Conservation (phyloP, 2,113 vertebrate genomes). For the Salvelinus fontinalis region DNA sequence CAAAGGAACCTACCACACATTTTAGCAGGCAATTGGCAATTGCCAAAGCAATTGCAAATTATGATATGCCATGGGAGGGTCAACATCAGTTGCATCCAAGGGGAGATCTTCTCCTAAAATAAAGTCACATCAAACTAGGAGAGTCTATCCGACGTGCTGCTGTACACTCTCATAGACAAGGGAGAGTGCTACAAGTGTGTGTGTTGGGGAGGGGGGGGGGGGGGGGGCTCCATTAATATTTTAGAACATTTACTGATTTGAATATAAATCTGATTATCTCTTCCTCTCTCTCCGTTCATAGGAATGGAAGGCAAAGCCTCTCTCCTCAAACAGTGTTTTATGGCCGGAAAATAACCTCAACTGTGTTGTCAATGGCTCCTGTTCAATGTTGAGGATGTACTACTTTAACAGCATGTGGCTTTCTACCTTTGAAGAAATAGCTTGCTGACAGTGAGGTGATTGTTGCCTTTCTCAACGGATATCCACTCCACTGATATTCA, state of each 20-base stretch:
- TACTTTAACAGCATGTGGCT: no score
- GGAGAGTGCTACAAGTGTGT: not conserved
- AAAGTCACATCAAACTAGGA: constrained; percentile 50
- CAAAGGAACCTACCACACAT: not conserved
- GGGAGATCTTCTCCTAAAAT: constrained; percentile 54
- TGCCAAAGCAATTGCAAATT: constrained; percentile 32
- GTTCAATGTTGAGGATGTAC: not conserved
- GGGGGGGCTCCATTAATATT: constrained; percentile 31
- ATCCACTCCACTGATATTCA: no score
- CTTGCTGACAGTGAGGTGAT: no score
- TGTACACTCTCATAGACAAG: constrained; percentile 32
- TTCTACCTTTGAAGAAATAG: no score
- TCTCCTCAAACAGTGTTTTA: not conserved
- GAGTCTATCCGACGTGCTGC: constrained; percentile 20
- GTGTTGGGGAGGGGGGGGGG: not conserved
- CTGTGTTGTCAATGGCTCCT: not conserved
- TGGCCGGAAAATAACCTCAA: not conserved
- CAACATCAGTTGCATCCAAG: constrained; percentile 47
- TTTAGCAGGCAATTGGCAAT: not conserved
- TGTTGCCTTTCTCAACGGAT: no score
- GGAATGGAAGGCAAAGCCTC: no score
- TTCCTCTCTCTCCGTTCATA: not conserved
- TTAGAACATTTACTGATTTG: constrained; percentile 39
- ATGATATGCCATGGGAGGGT: constrained; percentile 45
- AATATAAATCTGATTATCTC: constrained; percentile 35